Base-by-base conservation (phyloP, 2,113 vertebrate genomes). In the Antechinus flavipes region DNA sequence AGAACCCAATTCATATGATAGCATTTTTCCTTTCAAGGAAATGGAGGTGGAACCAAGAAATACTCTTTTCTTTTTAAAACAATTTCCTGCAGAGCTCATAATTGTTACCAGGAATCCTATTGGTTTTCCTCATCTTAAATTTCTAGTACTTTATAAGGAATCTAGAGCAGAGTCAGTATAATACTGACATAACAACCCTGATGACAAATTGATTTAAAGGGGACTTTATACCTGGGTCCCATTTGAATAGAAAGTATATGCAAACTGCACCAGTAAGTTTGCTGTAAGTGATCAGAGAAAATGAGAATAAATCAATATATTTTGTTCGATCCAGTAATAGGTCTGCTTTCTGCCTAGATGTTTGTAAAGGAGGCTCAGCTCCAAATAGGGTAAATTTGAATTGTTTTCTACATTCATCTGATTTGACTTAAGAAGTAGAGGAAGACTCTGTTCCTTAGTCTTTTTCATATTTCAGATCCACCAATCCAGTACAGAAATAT, bases 401-500 rank as follows among this genome's bases (percentile, higher is more conserved):
- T 91, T 93, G 49, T 92, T 92, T 91, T 91, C 42, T 93, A 19
- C 53, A 92, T 94, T 93, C 42, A 68, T 94, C 95, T 95, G 90
- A 22, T 49, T 92, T 89, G 26, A 47, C 95, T 2, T 49, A 94
- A 95, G 68, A n/a, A 92, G 8, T 90, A 8, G 53, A 93, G 24
- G 54, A 96, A 94, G 49, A 49, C 23, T 47, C 19, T 42, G 26
- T 0, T 5, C 90, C 27, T 90, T 90, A 49, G 47, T 30, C 25
- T 90, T 50, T 90, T 47, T 50, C n/a, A 42, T 35, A 7, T 84
- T 84, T 42, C n/a, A 23, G n/a, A 84, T 84, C 68, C 68, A 84
- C 68, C 7, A 19, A 84, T 42, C 68, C 19, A 42, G 7, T 84
- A 6, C n/a, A n/a, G 24, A 89, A 25, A 95, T 92, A 24, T 52